Percentiles rank a stretch among this genome's conserved stretches.
Evolutionary conservation across 2,888 invertebrate species (phyloP).

Genomic region (Macrophya annulata): DNA sequence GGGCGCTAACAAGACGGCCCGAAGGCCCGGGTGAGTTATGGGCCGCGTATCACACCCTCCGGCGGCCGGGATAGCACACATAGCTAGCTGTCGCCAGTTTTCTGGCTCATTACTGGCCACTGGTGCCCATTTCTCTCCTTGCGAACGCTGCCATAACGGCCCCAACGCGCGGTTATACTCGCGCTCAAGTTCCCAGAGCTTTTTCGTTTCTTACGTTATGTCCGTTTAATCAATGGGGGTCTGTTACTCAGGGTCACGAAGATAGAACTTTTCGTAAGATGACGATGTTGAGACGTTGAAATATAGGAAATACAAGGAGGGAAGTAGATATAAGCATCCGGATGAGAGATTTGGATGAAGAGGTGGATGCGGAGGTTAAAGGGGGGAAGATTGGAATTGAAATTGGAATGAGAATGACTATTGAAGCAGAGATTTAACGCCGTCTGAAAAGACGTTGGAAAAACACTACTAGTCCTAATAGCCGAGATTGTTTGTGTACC

Average conservation of each 20-base stretch:
- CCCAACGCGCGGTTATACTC: neutral
- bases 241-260: neutral
- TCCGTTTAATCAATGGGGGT: conserved; percentile 33
- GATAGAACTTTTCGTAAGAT: neutral
- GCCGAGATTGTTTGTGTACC: conserved; percentile 59
- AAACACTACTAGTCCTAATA: conserved; percentile 55
- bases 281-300: neutral
- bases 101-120: conserved; percentile 78
- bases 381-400: neutral
- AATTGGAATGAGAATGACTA: conserved; percentile 31
- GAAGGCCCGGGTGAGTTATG: conserved; percentile 74
- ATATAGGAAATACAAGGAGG: neutral
- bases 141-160: conserved; percentile 48
- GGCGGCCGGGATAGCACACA: conserved; percentile 64
- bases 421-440: conserved; percentile 22
- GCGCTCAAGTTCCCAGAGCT: neutral
- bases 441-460: conserved; percentile 44
- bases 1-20: conserved; percentile 76
- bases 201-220: conserved; percentile 15
- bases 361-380: neutral
- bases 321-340: neutral
- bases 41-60: conserved; percentile 65
- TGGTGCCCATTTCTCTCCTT: conserved; percentile 72
- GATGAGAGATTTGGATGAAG: neutral
- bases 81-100: conserved; percentile 78